Evolutionary conservation across 2,113 vertebrate species (phyloP).

Genomic region (Microcebus lehilahytsara): DNA sequence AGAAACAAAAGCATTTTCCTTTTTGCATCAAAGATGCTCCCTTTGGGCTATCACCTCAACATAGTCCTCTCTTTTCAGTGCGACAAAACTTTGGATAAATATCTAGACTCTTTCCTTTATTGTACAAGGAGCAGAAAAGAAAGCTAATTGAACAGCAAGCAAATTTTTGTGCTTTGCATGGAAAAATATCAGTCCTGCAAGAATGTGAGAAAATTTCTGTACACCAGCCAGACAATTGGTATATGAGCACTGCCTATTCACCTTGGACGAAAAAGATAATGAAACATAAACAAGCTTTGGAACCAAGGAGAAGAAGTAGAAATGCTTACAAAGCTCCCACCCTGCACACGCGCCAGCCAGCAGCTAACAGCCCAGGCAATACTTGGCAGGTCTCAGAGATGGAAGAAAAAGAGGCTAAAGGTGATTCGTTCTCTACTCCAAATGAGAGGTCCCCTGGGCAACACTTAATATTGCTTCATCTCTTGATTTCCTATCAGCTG

Average conservation of each 20-base stretch:
- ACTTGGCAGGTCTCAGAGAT: neutral
- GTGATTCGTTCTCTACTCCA: neutral
- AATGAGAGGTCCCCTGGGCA: neutral
- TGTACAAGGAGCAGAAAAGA: neutral
- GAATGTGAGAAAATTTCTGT: slow-evolving; percentile 70
- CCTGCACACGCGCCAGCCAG: neutral
- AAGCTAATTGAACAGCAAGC: neutral
- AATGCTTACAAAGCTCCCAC: slow-evolving; percentile 54
- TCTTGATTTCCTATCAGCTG: neutral
- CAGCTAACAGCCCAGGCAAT: neutral
- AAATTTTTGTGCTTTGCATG: neutral
- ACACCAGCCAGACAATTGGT: slow-evolving; percentile 65
- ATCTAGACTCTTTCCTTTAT: neutral
- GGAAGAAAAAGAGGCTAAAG: neutral
- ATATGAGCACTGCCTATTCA: slow-evolving; percentile 67
- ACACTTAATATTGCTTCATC: neutral
- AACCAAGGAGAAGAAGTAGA: slow-evolving; percentile 70
- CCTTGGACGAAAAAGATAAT: slow-evolving; percentile 68
- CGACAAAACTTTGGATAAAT: slow-evolving; percentile 34
- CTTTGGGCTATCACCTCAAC: neutral
- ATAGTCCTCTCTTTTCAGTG: neutral
- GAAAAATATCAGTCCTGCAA: slow-evolving; percentile 50
- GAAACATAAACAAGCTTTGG: slow-evolving; percentile 78
- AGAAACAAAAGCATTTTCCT: neutral
- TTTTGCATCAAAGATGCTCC: neutral